Conservation (phyloP, 2,888 invertebrate species). For the Pseudococcus jackbeardsleyi region DNA sequence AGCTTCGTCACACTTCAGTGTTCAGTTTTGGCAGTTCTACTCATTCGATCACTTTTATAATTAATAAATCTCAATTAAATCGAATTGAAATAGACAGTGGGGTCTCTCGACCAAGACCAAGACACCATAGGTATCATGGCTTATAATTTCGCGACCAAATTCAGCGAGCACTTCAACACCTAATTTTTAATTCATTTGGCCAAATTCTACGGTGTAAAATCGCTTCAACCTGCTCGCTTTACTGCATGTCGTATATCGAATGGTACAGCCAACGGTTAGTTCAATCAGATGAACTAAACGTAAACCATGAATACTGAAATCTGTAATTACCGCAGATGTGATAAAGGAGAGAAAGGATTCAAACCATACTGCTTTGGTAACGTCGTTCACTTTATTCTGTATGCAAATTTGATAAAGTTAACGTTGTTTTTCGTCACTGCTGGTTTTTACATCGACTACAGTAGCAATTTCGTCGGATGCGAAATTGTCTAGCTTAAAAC, state of each 20-base stretch:
- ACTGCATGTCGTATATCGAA: not conserved
- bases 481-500: not conserved
- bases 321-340: slow-evolving; percentile 7
- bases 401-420: slow-evolving; percentile 22
- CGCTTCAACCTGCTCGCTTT: not conserved
- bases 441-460: slow-evolving; percentile 4
- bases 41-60: too few species aligned
- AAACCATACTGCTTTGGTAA: slow-evolving; percentile 17
- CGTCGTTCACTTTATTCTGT: slow-evolving; percentile 7
- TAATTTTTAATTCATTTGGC: not conserved
- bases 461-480: not conserved
- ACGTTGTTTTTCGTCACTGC: slow-evolving; percentile 17
- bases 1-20: too few species aligned
- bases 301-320: slow-evolving; percentile 17
- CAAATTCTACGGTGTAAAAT: not conserved
- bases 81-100: too few species aligned
- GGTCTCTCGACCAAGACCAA: too few species aligned
- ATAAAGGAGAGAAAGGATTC: slow-evolving; percentile 4
- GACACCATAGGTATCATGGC: too few species aligned
- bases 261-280: not conserved
- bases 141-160: too few species aligned
- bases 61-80: too few species aligned
- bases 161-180: not conserved
- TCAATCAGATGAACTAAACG: slow-evolving; percentile 7
- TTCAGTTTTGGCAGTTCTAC: too few species aligned